Evolutionary conservation across 2,113 vertebrate species (phyloP).

Genomic region (cattle (Bos taurus)): ARS-UCD2.0 NC_037335.1:27303001-27303500

Average conservation of each 20-base stretch:
- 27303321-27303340: slow-evolving; percentile 2
- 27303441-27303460: not conserved
- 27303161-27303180: not conserved
- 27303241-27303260: not conserved
- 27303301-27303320: not conserved
- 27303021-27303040: not conserved
- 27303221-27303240: not conserved
- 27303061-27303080: not conserved
- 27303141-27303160: not conserved
- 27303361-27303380: not conserved
- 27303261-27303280: not conserved
- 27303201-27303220: not conserved
- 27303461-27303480: not conserved
- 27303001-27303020: not conserved
- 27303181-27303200: not conserved
- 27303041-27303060: not conserved
- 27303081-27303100: not conserved
- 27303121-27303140: not conserved
- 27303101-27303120: not conserved
- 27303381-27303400: not conserved
- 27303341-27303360: not conserved
- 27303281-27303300: not conserved
- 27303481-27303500: not conserved
- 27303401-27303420: not conserved
- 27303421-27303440: not conserved